Percentiles rank a stretch among this genome's conserved stretches.
Conservation (phyloP, 1,140 invertebrate species). For the Zaprionus camerounensis region DNA sequence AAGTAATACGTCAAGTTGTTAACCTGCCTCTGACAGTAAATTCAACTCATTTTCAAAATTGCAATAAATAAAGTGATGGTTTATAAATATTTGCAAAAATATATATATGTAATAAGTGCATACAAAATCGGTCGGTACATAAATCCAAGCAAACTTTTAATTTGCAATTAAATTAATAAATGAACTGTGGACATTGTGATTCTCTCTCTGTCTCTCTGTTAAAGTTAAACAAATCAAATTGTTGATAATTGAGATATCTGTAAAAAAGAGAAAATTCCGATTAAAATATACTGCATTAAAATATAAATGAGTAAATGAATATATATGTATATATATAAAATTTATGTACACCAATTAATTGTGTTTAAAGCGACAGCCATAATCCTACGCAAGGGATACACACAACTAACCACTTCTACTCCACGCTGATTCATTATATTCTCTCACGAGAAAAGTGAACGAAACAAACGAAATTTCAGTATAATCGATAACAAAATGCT, state of each 20-base stretch:
- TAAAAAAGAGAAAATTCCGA: background rate
- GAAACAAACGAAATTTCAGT: too few species aligned
- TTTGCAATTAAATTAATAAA: background rate
- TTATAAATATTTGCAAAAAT: background rate
- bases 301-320: background rate
- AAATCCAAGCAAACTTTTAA: background rate
- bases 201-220: background rate
- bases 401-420: background rate
- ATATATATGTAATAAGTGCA: background rate
- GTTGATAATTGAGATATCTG: background rate
- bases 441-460: background rate
- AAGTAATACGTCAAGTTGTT: slow-evolving; percentile 7
- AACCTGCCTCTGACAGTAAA: background rate
- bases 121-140: background rate
- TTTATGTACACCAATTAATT: background rate
- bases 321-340: background rate
- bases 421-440: background rate
- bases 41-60: background rate
- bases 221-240: background rate
- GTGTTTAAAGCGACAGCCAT: background rate
- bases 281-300: background rate
- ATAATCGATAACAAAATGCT: background rate
- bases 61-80: background rate
- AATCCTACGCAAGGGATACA: slow-evolving; percentile 1
- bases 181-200: background rate